Conservation (phyloP, 2,113 vertebrate genomes). For the Gallinago undulata region DNA sequence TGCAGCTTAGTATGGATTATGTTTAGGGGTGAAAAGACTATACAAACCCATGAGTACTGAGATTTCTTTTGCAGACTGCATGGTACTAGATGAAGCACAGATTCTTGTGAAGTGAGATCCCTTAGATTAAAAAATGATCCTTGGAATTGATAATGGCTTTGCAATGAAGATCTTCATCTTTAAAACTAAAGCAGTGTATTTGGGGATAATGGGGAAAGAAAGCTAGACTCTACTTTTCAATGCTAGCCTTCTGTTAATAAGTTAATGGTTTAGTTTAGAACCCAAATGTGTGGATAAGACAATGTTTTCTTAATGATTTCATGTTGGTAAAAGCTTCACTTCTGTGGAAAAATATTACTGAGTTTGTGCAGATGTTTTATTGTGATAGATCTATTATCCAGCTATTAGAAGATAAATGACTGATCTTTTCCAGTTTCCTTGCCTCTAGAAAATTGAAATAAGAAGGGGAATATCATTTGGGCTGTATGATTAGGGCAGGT, state of each 20-base stretch:
- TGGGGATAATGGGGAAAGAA: not conserved
- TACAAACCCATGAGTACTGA: not conserved
- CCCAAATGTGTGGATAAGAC: conserved; percentile 28
- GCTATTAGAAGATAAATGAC: conserved; percentile 99
- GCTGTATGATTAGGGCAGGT: conserved; percentile 93
- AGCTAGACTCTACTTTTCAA: not conserved
- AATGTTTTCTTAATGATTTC: conserved; percentile 76
- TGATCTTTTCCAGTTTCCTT: conserved; percentile 90
- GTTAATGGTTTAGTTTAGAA: conserved; percentile 36
- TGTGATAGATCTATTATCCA: conserved; percentile 99
- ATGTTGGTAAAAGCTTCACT: conserved; percentile 64
- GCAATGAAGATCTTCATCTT: not conserved
- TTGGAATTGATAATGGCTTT: not conserved
- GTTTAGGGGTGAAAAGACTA: not conserved
- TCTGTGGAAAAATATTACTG: conserved; percentile 73
- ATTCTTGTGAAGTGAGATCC: conserved; percentile 28
- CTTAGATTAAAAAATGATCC: conserved; percentile 47
- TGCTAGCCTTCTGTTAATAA: conserved; percentile 13
- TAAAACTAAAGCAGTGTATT: not conserved
- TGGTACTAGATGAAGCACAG: not conserved
- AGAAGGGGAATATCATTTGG: conserved; percentile 89
- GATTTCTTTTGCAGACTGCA: not conserved
- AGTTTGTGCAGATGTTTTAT: conserved; percentile 93
- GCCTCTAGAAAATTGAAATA: conserved; percentile 97
- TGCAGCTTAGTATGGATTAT: not conserved